phyloP scores from a whole-genome alignment of 2,113 vertebrate genomes.

The Chaetura pelagica region DNA sequence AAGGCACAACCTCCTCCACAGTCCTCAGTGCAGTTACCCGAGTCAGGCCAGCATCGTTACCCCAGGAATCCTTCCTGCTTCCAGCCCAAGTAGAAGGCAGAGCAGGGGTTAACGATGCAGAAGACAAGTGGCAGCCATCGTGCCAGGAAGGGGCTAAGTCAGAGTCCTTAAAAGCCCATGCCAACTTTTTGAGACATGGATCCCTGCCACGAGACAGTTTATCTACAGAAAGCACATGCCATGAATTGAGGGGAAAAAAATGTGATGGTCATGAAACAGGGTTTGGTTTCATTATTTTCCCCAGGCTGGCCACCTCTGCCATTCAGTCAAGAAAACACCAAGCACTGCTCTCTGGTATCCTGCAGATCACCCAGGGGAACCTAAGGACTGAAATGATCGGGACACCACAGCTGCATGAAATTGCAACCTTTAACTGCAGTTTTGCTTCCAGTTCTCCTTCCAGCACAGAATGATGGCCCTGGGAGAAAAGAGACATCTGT shows the following conservation, averaged over 20 bases:
- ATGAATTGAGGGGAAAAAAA: not conserved
- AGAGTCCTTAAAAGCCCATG: not conserved
- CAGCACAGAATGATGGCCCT: not conserved
- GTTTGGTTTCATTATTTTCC: not conserved
- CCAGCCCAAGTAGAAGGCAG: not conserved
- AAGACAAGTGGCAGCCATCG: not conserved
- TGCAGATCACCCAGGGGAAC: not conserved
- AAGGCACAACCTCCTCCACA: not conserved
- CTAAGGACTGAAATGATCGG: not conserved
- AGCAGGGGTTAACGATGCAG: not conserved
- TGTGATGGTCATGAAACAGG: fast-evolving
- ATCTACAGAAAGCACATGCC: not conserved
- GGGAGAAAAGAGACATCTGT: not conserved
- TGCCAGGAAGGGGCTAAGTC: not conserved
- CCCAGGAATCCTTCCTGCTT: not conserved
- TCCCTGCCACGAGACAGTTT: not conserved
- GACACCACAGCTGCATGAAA: fast-evolving
- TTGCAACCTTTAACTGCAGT: not conserved
- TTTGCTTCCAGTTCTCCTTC: not conserved
- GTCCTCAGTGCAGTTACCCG: not conserved
- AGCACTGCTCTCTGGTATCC: fast-evolving
- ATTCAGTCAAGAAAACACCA: not conserved
- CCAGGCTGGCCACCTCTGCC: fast-evolving
- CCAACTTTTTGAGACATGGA: not conserved
- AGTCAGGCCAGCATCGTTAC: not conserved